Conservation (phyloP, 2,888 invertebrate species). For the Tinea pellionella region DNA sequence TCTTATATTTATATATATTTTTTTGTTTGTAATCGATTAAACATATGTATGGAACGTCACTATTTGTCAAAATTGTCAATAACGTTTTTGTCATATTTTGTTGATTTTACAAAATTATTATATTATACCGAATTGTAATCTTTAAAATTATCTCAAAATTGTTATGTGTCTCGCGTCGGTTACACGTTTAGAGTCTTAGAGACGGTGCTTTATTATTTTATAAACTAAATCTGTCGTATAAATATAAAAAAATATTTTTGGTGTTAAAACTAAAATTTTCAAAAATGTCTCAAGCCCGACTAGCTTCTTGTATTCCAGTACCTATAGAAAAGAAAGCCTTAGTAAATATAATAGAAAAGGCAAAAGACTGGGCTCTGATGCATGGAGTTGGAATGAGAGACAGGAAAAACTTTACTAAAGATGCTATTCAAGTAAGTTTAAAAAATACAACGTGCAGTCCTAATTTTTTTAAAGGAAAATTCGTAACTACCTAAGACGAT, state of each 20-base stretch:
- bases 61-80: too few relatives aligned
- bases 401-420: slow-evolving; percentile 73
- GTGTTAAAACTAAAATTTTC: background rate
- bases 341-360: slow-evolving; percentile 74
- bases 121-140: too few relatives aligned
- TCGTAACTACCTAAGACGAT: too few relatives aligned
- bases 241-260: background rate
- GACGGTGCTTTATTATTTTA: background rate
- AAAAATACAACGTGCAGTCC: slow-evolving; percentile 14
- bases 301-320: slow-evolving; percentile 73
- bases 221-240: too few relatives aligned
- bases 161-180: too few relatives aligned
- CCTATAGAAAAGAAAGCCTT: slow-evolving; percentile 75
- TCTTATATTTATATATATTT: too few relatives aligned
- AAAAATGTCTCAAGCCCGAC: slow-evolving; percentile 50
- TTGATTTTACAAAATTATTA: too few relatives aligned
- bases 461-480: background rate
- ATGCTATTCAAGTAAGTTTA: slow-evolving; percentile 68
- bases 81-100: too few relatives aligned
- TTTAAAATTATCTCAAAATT: too few relatives aligned
- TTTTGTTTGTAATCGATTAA: too few relatives aligned
- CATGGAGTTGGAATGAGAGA: slow-evolving; percentile 86
- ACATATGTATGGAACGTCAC: too few relatives aligned
- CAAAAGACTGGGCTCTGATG: slow-evolving; percentile 88
- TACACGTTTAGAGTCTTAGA: background rate